Base-by-base conservation (phyloP, 2,888 invertebrate genomes). In the Tetragonula carbonaria region DNA sequence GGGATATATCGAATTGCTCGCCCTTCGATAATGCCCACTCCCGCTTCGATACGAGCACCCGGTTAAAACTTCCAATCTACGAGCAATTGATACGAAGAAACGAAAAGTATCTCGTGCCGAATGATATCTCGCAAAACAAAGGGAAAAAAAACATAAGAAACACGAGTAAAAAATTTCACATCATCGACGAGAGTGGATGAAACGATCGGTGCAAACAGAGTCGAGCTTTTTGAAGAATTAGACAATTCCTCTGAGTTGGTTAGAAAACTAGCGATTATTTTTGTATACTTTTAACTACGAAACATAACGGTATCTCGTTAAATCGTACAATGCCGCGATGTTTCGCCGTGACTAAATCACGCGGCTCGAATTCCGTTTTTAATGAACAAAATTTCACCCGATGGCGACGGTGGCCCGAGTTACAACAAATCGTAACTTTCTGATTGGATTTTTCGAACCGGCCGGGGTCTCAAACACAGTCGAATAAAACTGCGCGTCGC, bases 21-120 rank as follows among this genome's bases (percentile, higher is more conserved):
- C 53, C 28, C 28, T 79, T 67, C 87, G 79, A 84, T 85, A 87
- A 89, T 87, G 82, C 65, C 77, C 74, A 68, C 70, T 33, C 66
- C 38, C 74, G 71, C 70, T 38, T 68, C 38, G 53, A 81, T 68
- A 51, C 78, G 68, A 55, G 14, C 23, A 45, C 70, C 28, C 28
- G 8, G 55, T 33, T n/a, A 23, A 62, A 81, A 55, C 2, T 23
- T 68, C 18, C 73, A 14, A 62, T 13, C 38, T 16, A 2, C 5
- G 28, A 28, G 5, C 28, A 16, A 59, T 72, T 71, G 59, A 33
- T 33, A 13, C n/a, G 16, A 53, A 18, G 18, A 21, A 80, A 65
- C 67, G 33, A 18, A 18, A 21, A 33, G 2, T 38, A 11, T 28
- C 23, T 62, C 6, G 6, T 23, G 16, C 13, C 14, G 6, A 14